These are phyloP conservation scores for Nephrotoma flavescens DNA, from an alignment of 2,888 invertebrate genomes.

Conservation along the genomic window DNA sequence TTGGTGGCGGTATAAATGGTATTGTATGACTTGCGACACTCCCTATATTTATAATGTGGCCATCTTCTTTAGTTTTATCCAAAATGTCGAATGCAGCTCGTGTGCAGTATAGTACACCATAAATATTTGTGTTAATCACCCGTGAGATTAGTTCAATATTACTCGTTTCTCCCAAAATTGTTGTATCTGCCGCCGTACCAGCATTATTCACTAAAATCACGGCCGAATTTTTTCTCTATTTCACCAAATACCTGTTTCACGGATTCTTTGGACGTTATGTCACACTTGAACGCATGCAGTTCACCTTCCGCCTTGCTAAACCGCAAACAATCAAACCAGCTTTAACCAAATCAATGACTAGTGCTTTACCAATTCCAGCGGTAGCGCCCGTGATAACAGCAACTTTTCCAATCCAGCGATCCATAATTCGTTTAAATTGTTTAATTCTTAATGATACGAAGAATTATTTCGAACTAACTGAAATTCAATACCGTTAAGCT, in stretches of 20 bases:
- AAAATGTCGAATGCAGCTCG: slow-evolving; percentile 33
- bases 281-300: slow-evolving; percentile 26
- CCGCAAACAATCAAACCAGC: slow-evolving; percentile 41
- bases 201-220: slow-evolving; percentile 43
- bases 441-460: too few relatives aligned
- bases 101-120: slow-evolving; percentile 30
- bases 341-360: slow-evolving; percentile 30
- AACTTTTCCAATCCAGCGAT: too few relatives aligned
- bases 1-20: slow-evolving; percentile 10
- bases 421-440: too few relatives aligned
- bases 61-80: slow-evolving; percentile 27
- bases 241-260: slow-evolving; percentile 37
- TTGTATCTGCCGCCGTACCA: slow-evolving; percentile 23
- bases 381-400: too few relatives aligned
- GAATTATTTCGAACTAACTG: too few relatives aligned
- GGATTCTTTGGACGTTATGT: slow-evolving; percentile 37
- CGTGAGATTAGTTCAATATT: slow-evolving; percentile 19
- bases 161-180: slow-evolving; percentile 14
- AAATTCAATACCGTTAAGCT: too few relatives aligned
- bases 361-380: slow-evolving; percentile 40
- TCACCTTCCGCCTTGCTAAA: slow-evolving; percentile 33
- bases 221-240: slow-evolving; percentile 35
- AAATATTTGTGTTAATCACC: slow-evolving; percentile 32
- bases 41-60: slow-evolving; percentile 34
- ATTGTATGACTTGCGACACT: slow-evolving; percentile 23